A percentile compares a stretch with the other conserved stretches of the same genome.
These are phyloP conservation scores for Erannis defoliaria DNA, from an alignment of 2,888 invertebrate species.

Conservation along the genomic window DNA sequence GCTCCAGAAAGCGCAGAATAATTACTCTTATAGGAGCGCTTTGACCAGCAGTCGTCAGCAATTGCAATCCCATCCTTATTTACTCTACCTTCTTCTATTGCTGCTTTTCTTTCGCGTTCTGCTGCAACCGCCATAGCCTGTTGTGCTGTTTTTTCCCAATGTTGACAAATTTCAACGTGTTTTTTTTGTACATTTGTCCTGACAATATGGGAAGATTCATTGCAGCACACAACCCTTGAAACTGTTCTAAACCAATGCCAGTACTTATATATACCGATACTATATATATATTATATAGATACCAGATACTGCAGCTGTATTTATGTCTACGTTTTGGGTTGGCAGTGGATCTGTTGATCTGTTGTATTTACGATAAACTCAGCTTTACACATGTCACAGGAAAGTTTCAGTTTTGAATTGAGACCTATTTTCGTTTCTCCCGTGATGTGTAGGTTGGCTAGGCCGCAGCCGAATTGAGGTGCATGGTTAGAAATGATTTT, in stretches of 20 bases:
- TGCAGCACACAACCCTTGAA: neutral
- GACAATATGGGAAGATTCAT: neutral
- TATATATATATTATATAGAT: no score
- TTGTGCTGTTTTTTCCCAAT: neutral
- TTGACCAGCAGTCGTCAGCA: constrained; percentile 43
- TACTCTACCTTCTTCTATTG: constrained; percentile 28
- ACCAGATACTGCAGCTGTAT: neutral
- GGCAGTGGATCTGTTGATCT: neutral
- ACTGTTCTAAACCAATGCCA: no score
- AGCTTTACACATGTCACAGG: neutral
- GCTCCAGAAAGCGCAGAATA: constrained; percentile 43
- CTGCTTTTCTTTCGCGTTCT: constrained; percentile 34
- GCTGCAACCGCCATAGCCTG: constrained; percentile 20
- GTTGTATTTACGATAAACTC: neutral
- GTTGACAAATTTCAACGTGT: neutral
- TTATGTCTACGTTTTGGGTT: neutral
- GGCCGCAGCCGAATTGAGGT: neutral
- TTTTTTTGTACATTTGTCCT: neutral
- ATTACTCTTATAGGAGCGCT: constrained; percentile 41
- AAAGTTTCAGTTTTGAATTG: neutral
- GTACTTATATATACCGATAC: no score
- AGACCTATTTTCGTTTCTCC: neutral
- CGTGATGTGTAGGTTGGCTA: neutral
- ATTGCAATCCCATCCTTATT: constrained; percentile 33
- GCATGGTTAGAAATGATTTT: neutral